Evolutionary conservation across 2,113 vertebrate species (phyloP).

Genomic region (Macquaria australasica): DNA sequence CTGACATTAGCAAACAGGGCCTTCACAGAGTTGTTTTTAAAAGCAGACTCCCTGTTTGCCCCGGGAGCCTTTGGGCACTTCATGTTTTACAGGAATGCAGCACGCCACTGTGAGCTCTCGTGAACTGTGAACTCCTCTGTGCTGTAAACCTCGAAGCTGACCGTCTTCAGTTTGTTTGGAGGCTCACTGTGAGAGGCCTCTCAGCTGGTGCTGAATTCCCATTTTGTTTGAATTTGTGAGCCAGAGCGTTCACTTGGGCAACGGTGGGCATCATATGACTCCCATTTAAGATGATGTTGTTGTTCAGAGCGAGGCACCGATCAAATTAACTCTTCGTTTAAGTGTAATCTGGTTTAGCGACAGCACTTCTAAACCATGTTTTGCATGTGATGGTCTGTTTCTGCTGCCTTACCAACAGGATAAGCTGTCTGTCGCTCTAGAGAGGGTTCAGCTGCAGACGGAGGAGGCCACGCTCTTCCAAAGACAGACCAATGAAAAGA

Average conservation of each 20-base stretch:
- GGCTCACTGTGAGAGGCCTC: not conserved
- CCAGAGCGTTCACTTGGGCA: not conserved
- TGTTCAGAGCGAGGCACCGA: conserved; percentile 30
- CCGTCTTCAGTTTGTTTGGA: conserved; percentile 22
- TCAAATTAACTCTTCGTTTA: conserved; percentile 32
- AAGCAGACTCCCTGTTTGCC: conserved; percentile 10
- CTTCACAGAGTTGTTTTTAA: conserved; percentile 35
- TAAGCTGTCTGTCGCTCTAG: conserved; percentile 73
- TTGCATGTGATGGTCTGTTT: conserved; percentile 48
- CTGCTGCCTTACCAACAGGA: conserved; percentile 62
- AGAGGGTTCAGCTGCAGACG: conserved; percentile 71
- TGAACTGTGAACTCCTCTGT: not conserved
- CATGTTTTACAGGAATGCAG: conserved; percentile 70
- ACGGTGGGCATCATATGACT: conserved; percentile 59
- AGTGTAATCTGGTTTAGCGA: conserved; percentile 43
- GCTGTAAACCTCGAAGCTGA: conserved; percentile 32
- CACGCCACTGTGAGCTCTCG: conserved; percentile 58
- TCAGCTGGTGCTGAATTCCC: conserved; percentile 22
- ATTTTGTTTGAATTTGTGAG: conserved; percentile 32
- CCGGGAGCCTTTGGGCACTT: conserved; percentile 7
- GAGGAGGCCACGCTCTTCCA: conserved; percentile 74
- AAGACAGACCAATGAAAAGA: conserved; percentile 77
- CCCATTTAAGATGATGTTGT: conserved; percentile 40
- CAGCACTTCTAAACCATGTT: not conserved
- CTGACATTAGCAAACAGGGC: not conserved